A percentile compares a stretch with the other conserved stretches of the same genome.
Evolutionary conservation across 2,797 vertebrate genomes (phyloP).

Genomic region (Catamblyrhynchus diadema): DNA sequence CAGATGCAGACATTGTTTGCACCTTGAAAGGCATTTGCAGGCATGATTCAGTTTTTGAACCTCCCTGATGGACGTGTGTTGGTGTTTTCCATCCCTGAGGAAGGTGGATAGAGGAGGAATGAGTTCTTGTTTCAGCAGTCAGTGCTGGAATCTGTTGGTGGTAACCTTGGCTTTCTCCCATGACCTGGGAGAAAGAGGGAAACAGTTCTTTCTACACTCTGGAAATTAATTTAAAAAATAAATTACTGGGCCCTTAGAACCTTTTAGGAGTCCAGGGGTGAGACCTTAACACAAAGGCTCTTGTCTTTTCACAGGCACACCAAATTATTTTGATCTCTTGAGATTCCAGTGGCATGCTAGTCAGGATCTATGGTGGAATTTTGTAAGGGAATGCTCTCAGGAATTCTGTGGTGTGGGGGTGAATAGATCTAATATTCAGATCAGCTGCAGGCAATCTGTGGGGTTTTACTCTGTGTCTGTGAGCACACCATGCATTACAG

Average conservation of each 20-base stretch:
- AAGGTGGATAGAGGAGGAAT: neutral
- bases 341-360: neutral
- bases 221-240: neutral
- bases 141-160: neutral
- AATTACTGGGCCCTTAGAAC: neutral
- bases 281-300: neutral
- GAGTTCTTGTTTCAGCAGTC: neutral
- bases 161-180: neutral
- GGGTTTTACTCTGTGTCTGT: neutral
- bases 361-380: neutral
- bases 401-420: neutral
- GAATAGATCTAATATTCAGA: neutral
- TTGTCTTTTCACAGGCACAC: neutral
- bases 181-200: neutral
- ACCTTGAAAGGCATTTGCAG: neutral
- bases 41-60: neutral
- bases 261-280: neutral
- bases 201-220: neutral
- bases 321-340: neutral
- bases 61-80: fast-evolving
- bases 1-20: neutral
- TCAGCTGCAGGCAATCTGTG: neutral
- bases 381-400: neutral
- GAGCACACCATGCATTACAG: neutral
- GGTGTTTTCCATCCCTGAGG: neutral